Evolutionary conservation across 2,797 vertebrate genomes (phyloP), one percentile per base, ranked within the genome.

Genomic region (Stomatorhinus walkeri): DNA sequence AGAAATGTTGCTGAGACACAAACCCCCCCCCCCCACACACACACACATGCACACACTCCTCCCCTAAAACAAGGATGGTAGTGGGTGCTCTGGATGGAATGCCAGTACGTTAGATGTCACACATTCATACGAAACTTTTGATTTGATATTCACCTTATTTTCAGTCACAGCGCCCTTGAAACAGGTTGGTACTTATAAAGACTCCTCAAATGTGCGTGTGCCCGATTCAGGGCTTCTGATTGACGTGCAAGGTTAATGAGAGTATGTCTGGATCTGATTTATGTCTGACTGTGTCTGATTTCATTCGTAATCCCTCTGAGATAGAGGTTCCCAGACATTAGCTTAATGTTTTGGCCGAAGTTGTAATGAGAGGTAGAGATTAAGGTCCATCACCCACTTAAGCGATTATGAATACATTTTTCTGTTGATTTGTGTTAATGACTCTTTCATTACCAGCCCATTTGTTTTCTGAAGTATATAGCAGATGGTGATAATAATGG

Each of bases 381-480:
- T 52, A 86, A 40, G 85, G 49, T 86, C 28, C 48, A 7, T 86
- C 49, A 36, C 24, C 85, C 85, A 54, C 84, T 52, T 52, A 54
- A 16, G 85, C 24, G 9, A 86, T 86, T 86, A 86, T 4, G 51
- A 51, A 32, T 51, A 86, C 52, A 86, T 52, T 54, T 54, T 84
- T 32, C 48, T 86, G 81, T 84, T 86, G 84, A 36, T 86, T 36
- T 86, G 84, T 86, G 48, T 16, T 52, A 86, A 86, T 54, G 84
- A 16, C 84, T 86, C 5, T 24, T 86, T 86, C 84, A 86, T 86
- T 52, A 54, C 49, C 84, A 54, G 24, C 8, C 51, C n/a, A 86
- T 86, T 86, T 86, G 84, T 86, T 54, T 86, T 7, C 49, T 32
- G 14, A 85, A 86, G 22, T 36, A 86, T 54, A 54, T 86, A 86